A percentile compares a stretch with the other conserved stretches of the same genome.
These are phyloP conservation scores for Drosophila athabasca DNA, from an alignment of 1,140 invertebrate genomes.

Conservation along the genomic window DNA sequence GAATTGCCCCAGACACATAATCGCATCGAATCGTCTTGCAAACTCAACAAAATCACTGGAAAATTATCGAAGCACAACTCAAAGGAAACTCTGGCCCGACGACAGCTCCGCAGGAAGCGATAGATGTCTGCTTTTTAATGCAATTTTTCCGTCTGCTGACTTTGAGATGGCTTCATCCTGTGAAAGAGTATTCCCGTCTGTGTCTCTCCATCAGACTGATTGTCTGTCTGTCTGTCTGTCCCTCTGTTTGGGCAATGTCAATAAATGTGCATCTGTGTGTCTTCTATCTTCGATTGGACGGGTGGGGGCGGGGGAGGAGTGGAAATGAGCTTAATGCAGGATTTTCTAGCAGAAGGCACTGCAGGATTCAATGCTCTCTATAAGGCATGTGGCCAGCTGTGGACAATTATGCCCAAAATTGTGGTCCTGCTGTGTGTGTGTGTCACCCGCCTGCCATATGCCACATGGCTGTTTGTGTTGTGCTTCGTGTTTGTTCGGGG, in stretches of 20 bases:
- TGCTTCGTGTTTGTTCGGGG: slow-evolving; percentile 23
- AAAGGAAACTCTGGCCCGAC: background rate
- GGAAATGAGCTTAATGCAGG: slow-evolving; percentile 46
- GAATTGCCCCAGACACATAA: slow-evolving; percentile 33
- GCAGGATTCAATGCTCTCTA: background rate
- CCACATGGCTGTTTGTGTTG: slow-evolving; percentile 27
- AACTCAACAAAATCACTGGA: slow-evolving; percentile 19
- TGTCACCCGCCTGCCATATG: slow-evolving; percentile 10
- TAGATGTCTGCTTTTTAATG: slow-evolving; percentile 50
- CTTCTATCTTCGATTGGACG: slow-evolving; percentile 4
- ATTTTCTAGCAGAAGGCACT: background rate
- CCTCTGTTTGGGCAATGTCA: slow-evolving; percentile 26
- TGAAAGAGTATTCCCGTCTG: too few relatives aligned
- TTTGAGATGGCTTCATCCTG: slow-evolving; percentile 20
- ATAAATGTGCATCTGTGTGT: slow-evolving; percentile 31
- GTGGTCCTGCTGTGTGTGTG: slow-evolving; percentile 18
- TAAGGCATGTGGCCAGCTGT: slow-evolving; percentile 31
- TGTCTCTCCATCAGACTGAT: slow-evolving; percentile 38
- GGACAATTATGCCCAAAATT: slow-evolving; percentile 53
- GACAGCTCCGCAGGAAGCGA: background rate
- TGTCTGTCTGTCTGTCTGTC: slow-evolving; percentile 29
- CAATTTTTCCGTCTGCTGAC: slow-evolving; percentile 18
- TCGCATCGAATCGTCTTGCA: slow-evolving; percentile 24
- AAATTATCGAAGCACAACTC: background rate
- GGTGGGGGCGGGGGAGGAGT: background rate